Evolutionary conservation across 2,113 vertebrate genomes (phyloP), one percentile per base, ranked within the genome.

Genomic region (Phalacrocorax carbo): DNA sequence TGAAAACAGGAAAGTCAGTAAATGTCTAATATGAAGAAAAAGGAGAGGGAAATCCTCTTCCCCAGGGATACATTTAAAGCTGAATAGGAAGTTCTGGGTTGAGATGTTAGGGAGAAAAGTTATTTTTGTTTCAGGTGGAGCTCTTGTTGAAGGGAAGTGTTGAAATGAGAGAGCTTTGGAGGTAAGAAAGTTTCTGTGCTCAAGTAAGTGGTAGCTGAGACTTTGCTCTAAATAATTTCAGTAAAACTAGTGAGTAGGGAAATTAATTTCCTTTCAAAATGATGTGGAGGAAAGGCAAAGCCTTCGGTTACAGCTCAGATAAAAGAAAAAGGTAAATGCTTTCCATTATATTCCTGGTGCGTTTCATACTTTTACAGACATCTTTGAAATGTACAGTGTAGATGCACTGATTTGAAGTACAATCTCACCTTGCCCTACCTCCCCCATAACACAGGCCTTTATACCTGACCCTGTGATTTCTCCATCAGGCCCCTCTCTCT

Each of bases 391-490:
- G 90, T 91, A 86, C 32, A 22, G 58, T 2, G 58, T 64, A 86
- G 83, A n/a, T 57, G 77, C 64, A 3, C 20, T 6, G 83, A 46
- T 72, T 91, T 72, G 93, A 85, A 66, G 66, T 14, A 61, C 57
- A 69, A 73, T 36, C 75, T 91, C 86, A 91, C 96, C 89, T 88
- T 80, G 94, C 71, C 77, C 93, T 89, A 91, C 95, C 96, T 80
- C 86, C 66, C 46, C 26, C 58, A 11, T 1, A 70, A 62, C 61
- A 32, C 34, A 82, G 89, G 25, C 5, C 92, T 95, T 93, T 69
- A 48, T 91, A 72, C 17, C 57, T 94, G 88, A 79, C 91, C 95
- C 93, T 87, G 89, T 21, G 22, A 82, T 32, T 94, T 15, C 89
- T 93, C 86, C 83, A 61, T 40, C 86, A 86, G 84, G 72, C 77